Evolutionary conservation across 2,888 invertebrate genomes (phyloP), one percentile per base, ranked within the genome.

Genomic region (Anodontia alba): DNA sequence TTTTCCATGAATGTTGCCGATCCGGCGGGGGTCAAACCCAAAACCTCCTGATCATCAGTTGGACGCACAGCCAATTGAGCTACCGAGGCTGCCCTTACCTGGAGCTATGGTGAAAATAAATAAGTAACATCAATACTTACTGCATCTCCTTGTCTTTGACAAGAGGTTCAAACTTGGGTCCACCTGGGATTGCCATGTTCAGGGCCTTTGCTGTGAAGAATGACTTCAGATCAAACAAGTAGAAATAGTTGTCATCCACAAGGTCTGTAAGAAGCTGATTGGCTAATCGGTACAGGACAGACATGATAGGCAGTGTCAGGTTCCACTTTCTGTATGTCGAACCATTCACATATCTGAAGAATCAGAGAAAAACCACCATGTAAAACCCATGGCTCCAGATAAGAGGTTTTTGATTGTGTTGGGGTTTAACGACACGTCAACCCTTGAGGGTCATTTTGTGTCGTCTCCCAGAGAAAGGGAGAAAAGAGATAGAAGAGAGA

Each of bases 181-280:
- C 99, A 75, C 99, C 99, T 15, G 99, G 99, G 92, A 99, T 99
- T 0, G 99, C 99, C 97, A 99, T 98, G 94, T 99, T 99, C 75
- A 99, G 95, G 3, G 99, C 99, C 95, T 99, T 99, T 0, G 99
- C 99, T 0, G 99, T 99, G 95, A 99, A 99, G 95, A 99, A 99
- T 92, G 99, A 99, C 95, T 99, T 99, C 23, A 99, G 97, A 95
- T 99, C 99, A 95, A 99, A 99, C 2, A 99, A 96, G 94, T 99
- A 99, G 95, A 99, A 99, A 95, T 99, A 99, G 95, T 99, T 99
- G 83, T 98, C 97, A 95, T 99, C 99, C 0, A 99, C 98, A 84
- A 99, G 96, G 95, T 99, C 99, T 17, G 99, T 99, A 49, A 99
- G 95, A 76, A 99, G 95, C 94, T 99, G 99, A 95, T 99, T 99